Percentiles rank a stretch among this genome's conserved stretches.
Conservation (phyloP, 2,797 vertebrate genomes). For the Florisuga fusca region DNA sequence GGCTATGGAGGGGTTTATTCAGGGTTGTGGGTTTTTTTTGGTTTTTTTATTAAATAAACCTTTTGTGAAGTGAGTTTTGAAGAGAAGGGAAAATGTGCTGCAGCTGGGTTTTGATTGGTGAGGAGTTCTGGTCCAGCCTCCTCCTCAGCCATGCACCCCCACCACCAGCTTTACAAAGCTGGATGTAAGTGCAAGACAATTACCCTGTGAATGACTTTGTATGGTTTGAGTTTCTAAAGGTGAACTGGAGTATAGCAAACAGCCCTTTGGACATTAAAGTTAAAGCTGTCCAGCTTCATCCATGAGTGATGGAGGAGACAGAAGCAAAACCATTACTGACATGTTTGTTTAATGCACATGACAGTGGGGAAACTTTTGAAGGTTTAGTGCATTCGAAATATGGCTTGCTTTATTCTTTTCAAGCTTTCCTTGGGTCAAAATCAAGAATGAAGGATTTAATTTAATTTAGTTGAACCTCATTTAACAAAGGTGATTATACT, state of each 20-base stretch:
- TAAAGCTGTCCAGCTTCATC: background rate
- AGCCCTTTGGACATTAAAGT: background rate
- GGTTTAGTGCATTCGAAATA: background rate
- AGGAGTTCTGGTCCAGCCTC: accelerated
- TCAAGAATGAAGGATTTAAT: slow-evolving; percentile 19
- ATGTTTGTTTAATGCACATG: background rate
- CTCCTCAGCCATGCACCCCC: accelerated
- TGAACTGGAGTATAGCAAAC: background rate
- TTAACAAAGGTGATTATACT: slow-evolving; percentile 4
- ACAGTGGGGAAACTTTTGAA: background rate
- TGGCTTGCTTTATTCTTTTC: background rate
- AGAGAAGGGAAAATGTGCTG: background rate
- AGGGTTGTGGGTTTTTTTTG: too few species aligned
- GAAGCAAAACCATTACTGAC: background rate
- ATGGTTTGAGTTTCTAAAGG: background rate
- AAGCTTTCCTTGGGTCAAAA: slow-evolving; percentile 1
- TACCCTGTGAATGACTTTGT: background rate
- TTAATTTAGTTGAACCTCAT: background rate
- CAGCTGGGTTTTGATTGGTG: background rate
- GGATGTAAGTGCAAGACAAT: accelerated
- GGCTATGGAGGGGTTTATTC: background rate
- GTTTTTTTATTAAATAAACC: background rate
- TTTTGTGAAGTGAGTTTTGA: background rate
- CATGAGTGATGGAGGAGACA: background rate
- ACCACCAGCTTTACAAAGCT: accelerated